Base-by-base conservation (phyloP, 2,113 vertebrate genomes). In the Chrysemys picta region DNA sequence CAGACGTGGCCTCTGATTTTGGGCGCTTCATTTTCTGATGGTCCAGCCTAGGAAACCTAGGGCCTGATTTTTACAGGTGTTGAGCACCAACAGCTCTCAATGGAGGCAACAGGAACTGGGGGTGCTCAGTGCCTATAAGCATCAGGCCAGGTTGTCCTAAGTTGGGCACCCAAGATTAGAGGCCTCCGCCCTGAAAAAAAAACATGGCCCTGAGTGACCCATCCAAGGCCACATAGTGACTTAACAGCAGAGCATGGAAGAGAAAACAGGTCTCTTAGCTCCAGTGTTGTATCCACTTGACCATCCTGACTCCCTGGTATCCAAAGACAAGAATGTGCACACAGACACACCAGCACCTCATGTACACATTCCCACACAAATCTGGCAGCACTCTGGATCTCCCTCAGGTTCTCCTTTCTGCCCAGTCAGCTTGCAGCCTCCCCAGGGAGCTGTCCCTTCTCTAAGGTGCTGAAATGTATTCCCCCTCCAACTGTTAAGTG, bases 31-130 rank as follows among this genome's bases (percentile, higher is more conserved):
- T 86, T 78, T 89, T 24, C 47, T 6, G 24, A 62, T 1, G 16
- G 57, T 52, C 81, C 49, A 16, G 22, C 1, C 5, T 53, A 80
- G 65, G 56, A 92, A 1, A 0, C 31, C 76, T 0, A 0, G 62
- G 5, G 25, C n/a, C n/a, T 10, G 49, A 25, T 0, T 0, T 17
- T 38, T 13, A 47, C 54, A 87, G 81, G 45, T 89, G 56, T 88
- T 59, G 50, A 22, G 50, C 62, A 84, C 31, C 50, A 84, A 22
- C 21, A 80, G 59, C 85, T 82, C 69, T 49, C 24, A 84, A 69
- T 13, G 12, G 7, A 90, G 19, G 42, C 76, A 80, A 62, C 78
- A 84, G 90, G 87, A 84, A 47, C 29, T 10, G 6, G 57, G 29
- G 47, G 78, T 94, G 13, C 76, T 50, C 91, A 80, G 69, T 50